These are phyloP conservation scores for Mus caroli DNA, from an alignment of 2,797 vertebrate genomes.

Conservation along the genomic window DNA sequence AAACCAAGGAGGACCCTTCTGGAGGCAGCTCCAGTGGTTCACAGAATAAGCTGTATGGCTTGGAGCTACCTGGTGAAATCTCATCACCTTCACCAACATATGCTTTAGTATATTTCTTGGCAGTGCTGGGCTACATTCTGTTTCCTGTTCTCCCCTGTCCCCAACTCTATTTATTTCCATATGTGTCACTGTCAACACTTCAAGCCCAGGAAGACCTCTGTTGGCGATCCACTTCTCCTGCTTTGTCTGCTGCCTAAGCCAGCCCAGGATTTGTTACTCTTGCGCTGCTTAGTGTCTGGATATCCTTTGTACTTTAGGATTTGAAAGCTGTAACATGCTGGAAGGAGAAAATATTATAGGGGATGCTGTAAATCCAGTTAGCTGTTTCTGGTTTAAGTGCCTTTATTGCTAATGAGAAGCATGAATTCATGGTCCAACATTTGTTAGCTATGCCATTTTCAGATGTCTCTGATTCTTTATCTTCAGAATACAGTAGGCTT, in stretches of 20 bases:
- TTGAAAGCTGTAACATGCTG: not conserved
- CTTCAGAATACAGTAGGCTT: not conserved
- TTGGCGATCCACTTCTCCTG: conserved; percentile 34
- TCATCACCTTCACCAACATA: not conserved
- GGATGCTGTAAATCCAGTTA: not conserved
- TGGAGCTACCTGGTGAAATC: not conserved
- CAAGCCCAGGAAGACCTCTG: not conserved
- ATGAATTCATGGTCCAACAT: not conserved
- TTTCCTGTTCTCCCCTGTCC: not conserved
- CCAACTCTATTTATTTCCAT: not conserved
- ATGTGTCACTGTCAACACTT: conserved; percentile 18
- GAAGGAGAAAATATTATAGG: not conserved
- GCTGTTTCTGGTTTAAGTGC: not conserved
- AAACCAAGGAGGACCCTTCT: not conserved
- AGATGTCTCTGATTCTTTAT: not conserved
- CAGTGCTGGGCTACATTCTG: not conserved
- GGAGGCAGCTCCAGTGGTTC: not conserved
- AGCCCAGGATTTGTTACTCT: not conserved
- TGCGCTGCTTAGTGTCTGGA: not conserved
- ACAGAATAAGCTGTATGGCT: not conserved
- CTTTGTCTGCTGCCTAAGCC: not conserved
- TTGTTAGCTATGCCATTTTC: not conserved
- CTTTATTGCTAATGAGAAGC: not conserved
- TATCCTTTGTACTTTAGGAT: conserved; percentile 1
- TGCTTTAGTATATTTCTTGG: conserved; percentile 50